Conservation (phyloP, 2,113 vertebrate species). For the Clupea harengus region DNA sequence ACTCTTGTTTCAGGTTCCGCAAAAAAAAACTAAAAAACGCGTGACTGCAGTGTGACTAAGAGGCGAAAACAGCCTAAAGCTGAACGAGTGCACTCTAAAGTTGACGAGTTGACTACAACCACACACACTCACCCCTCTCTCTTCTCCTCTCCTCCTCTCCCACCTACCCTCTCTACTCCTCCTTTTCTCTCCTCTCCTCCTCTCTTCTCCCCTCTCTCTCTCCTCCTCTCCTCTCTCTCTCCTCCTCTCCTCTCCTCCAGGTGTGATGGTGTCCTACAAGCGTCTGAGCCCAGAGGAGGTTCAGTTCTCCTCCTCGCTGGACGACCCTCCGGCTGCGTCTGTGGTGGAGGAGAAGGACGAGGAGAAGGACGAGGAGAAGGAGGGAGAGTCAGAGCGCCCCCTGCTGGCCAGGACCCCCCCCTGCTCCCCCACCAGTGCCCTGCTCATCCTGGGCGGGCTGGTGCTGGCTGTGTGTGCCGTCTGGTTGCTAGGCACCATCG, state of each 20-base stretch:
- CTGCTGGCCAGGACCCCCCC: slow-evolving; percentile 56
- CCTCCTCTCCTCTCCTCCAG: neutral
- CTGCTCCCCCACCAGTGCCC: slow-evolving; percentile 61
- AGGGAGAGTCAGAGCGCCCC: slow-evolving; percentile 49
- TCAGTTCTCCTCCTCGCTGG: slow-evolving; percentile 45
- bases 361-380: slow-evolving; percentile 33
- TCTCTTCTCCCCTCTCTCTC: neutral
- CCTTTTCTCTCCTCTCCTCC: neutral
- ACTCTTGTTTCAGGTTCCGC: neutral
- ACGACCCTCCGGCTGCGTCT: slow-evolving; percentile 6
- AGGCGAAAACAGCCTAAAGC: too few relatives aligned
- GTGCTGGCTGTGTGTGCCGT: slow-evolving; percentile 62
- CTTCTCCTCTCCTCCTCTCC: too few relatives aligned
- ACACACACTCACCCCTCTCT: too few relatives aligned
- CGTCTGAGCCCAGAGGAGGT: slow-evolving; percentile 55
- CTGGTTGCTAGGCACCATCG: slow-evolving; percentile 71
- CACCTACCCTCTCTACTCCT: too few relatives aligned
- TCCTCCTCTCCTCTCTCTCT: neutral
- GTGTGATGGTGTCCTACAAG: slow-evolving; percentile 55
- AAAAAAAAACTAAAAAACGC: neutral
- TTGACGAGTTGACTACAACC: too few relatives aligned
- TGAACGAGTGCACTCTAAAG: neutral
- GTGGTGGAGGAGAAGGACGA: slow-evolving; percentile 20
- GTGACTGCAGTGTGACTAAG: neutral
- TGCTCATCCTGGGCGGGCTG: slow-evolving; percentile 64